These are phyloP conservation scores for Parthenolecanium corni DNA, from an alignment of 2,888 invertebrate species.

Conservation along the genomic window DNA sequence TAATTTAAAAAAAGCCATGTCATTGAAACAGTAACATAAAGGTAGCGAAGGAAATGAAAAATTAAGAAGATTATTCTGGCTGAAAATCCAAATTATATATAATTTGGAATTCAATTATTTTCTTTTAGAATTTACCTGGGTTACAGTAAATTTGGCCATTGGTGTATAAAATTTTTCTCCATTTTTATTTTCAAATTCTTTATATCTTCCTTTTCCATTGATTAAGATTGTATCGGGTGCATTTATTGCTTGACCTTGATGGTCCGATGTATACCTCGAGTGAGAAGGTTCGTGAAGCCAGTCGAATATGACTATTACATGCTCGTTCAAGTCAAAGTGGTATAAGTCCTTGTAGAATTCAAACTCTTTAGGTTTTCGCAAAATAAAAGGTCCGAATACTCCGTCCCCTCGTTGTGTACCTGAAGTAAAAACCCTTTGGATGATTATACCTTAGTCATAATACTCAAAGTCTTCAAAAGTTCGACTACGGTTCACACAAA, in stretches of 20 bases:
- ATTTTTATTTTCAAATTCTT: conserved; percentile 33
- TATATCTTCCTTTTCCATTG: conserved; percentile 60
- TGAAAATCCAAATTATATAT: no score
- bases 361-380: conserved; percentile 52
- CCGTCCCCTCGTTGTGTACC: conserved; percentile 67
- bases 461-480: no score
- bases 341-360: conserved; percentile 57
- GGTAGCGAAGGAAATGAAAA: no score
- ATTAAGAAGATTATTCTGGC: no score
- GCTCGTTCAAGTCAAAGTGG: conserved; percentile 65
- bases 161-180: conserved; percentile 43
- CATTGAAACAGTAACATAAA: no score
- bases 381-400: conserved; percentile 64
- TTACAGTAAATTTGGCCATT: conserved; percentile 52
- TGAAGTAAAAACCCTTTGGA: background rate
- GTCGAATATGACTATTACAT: conserved; percentile 64
- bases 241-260: conserved; percentile 69
- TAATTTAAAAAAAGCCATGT: no score
- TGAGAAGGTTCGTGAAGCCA: conserved; percentile 66
- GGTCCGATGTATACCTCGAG: conserved; percentile 69
- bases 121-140: conserved; percentile 54
- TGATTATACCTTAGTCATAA: no score
- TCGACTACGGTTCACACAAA: no score
- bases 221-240: conserved; percentile 69
- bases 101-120: no score